phyloP scores from a whole-genome alignment of 2,797 vertebrate species.

The Thunnus albacares region DNA sequence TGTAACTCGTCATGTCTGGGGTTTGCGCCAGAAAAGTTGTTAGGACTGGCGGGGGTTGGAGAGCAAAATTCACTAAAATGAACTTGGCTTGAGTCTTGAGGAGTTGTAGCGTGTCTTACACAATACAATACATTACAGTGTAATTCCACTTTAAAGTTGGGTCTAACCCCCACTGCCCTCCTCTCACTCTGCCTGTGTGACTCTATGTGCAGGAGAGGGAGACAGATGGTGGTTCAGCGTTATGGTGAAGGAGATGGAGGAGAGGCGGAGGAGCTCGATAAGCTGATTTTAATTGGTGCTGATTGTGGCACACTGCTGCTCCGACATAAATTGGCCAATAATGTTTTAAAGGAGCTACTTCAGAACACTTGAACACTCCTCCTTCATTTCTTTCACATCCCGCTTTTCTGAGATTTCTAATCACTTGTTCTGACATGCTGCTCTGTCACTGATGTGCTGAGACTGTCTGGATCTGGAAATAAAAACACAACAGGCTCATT shows the following conservation, averaged over 20 bases:
- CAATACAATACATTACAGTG: background rate
- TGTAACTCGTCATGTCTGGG: background rate
- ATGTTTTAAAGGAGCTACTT: constrained; percentile 29
- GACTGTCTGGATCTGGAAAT: constrained; percentile 14
- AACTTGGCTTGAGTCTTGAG: too few species aligned
- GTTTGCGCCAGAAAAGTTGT: too few species aligned
- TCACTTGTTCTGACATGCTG: constrained; percentile 20
- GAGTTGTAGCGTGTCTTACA: too few species aligned
- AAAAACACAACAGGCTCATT: background rate
- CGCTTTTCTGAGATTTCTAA: constrained; percentile 17
- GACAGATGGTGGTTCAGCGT: constrained; percentile 67
- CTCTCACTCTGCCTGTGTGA: background rate
- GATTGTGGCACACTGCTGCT: constrained; percentile 46
- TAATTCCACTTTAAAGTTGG: background rate
- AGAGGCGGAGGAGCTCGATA: constrained; percentile 5
- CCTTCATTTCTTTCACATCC: background rate
- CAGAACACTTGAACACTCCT: constrained; percentile 8
- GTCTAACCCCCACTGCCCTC: background rate
- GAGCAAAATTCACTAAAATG: too few species aligned
- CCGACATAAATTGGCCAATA: constrained; percentile 22
- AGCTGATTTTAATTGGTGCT: constrained; percentile 70
- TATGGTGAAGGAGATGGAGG: constrained; percentile 26
- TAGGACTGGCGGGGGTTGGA: too few species aligned
- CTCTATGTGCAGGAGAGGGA: constrained; percentile 11
- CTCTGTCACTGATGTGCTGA: constrained; percentile 28